A percentile compares a stretch with the other conserved stretches of the same genome.
phyloP scores from a whole-genome alignment of 2,797 vertebrate genomes.

The Chiloscyllium punctatum region DNA sequence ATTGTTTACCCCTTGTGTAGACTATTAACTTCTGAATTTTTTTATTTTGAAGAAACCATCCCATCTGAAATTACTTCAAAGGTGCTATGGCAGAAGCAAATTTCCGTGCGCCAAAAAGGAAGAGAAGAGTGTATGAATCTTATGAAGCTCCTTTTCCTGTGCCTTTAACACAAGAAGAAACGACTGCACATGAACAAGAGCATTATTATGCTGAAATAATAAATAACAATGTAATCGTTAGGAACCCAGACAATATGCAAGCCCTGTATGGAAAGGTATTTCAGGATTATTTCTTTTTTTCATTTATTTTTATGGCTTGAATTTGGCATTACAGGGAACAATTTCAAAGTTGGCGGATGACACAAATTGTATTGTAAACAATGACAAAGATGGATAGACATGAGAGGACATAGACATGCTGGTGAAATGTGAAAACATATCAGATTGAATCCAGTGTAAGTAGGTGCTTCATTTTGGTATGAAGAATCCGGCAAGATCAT shows the following conservation, averaged over 20 bases:
- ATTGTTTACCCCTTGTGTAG: neutral
- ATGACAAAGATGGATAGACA: neutral
- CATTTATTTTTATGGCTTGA: neutral
- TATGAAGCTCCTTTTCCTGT: constrained; percentile 73
- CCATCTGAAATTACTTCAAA: neutral
- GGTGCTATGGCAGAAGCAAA: constrained; percentile 69
- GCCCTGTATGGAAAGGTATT: constrained; percentile 72
- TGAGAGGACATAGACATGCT: neutral
- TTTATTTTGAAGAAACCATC: neutral
- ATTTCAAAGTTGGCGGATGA: neutral
- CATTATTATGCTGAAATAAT: constrained; percentile 70
- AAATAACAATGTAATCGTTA: constrained; percentile 72
- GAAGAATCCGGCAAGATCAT: neutral
- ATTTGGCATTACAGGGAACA: neutral
- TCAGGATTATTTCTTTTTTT: neutral
- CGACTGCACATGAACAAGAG: constrained; percentile 47
- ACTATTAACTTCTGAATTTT: neutral
- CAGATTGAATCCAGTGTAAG: neutral
- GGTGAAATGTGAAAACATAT: neutral
- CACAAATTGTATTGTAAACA: neutral
- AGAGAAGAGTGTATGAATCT: constrained; percentile 65
- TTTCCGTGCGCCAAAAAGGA: constrained; percentile 74
- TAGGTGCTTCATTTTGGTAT: neutral
- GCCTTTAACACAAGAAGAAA: constrained; percentile 43
- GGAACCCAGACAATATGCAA: constrained; percentile 61